Conservation (phyloP, 2,888 invertebrate species). For the Stenichneumon culpator region DNA sequence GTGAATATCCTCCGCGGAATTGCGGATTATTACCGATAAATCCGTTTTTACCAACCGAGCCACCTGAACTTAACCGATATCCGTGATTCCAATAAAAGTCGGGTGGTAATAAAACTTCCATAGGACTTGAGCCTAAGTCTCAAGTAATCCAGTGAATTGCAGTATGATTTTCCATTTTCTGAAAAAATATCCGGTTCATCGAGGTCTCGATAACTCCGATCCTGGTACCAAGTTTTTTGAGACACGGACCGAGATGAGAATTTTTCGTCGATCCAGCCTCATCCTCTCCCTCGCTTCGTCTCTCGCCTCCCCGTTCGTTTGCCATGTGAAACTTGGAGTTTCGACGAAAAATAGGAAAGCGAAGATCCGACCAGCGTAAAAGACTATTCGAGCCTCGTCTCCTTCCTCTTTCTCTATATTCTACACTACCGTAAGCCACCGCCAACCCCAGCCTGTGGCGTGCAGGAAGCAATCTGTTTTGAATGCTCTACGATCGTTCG, state of each 20-base stretch:
- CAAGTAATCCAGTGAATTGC: too few species aligned
- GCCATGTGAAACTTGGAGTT: conserved; percentile 49
- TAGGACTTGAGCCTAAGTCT: too few species aligned
- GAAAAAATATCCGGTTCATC: neutral
- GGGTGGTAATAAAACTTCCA: too few species aligned
- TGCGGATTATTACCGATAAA: too few species aligned
- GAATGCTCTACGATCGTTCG: conserved; percentile 62
- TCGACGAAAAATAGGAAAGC: conserved; percentile 43
- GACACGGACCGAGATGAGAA: neutral
- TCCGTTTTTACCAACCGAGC: too few species aligned
- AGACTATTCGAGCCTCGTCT: conserved; percentile 30
- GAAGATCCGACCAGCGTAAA: conserved; percentile 43
- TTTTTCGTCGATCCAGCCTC: neutral
- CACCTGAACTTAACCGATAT: too few species aligned
- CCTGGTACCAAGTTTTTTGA: conserved; percentile 20
- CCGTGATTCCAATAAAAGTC: too few species aligned
- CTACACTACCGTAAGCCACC: neutral
- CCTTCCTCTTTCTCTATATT: conserved; percentile 16
- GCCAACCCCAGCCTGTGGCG: conserved; percentile 1
- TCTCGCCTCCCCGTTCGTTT: conserved; percentile 13
- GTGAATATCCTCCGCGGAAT: too few species aligned
- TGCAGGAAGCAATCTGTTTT: conserved; percentile 61
- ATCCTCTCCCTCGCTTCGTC: neutral
- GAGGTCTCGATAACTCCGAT: conserved; percentile 29
- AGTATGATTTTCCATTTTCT: conserved; percentile 7